Conservation (phyloP, 37 sponge, comb jelly and placozoan species). For the Petrosia ficiformis region DNA sequence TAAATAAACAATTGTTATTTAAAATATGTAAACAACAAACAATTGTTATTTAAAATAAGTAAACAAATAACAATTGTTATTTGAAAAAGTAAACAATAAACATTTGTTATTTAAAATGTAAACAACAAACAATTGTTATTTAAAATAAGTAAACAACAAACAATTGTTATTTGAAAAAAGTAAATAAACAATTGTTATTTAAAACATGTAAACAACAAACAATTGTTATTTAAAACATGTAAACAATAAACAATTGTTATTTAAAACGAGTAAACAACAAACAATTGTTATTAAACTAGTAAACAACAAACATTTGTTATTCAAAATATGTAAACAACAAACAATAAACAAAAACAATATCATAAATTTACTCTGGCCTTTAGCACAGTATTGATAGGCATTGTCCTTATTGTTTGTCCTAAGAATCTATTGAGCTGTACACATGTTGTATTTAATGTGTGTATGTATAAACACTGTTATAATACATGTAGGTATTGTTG, state of each 20-base stretch:
- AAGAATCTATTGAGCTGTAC: background rate
- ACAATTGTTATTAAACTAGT: no score
- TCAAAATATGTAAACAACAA: no score
- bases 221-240: slow-evolving; percentile 1
- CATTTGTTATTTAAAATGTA: no score
- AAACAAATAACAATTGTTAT: no score
- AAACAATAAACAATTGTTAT: background rate
- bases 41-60: no score
- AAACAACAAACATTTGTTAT: no score
- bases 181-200: no score
- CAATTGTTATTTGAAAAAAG: no score
- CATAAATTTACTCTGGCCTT: background rate
- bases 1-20: background rate
- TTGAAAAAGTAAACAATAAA: no score
- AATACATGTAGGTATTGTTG: slow-evolving; percentile 37
- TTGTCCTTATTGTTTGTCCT: background rate
- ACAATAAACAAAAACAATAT: background rate
- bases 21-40: background rate
- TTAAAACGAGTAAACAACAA: background rate
- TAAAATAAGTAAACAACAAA: no score
- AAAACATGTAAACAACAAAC: no score
- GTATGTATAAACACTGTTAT: background rate
- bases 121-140: no score
- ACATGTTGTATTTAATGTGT: background rate
- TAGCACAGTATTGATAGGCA: background rate